phyloP scores from a whole-genome alignment of 2,888 invertebrate genomes.

The Agonopterix subpropinquella region DNA sequence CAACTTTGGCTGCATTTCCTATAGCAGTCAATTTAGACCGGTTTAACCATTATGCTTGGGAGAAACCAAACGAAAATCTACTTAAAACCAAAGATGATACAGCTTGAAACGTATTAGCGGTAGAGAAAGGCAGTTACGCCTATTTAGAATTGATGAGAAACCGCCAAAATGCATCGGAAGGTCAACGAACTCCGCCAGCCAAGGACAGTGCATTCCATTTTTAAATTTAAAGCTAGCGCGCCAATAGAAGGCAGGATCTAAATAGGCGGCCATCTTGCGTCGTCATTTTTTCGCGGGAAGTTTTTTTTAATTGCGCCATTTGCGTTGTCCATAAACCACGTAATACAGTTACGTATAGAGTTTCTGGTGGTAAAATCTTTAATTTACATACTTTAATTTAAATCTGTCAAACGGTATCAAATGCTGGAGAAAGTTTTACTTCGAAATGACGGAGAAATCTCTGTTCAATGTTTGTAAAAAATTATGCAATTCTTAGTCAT shows the following conservation, averaged over 20 bases:
- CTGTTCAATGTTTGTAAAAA: too few species aligned
- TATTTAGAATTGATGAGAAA: constrained; percentile 44
- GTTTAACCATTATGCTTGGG: constrained; percentile 24
- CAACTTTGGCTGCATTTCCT: constrained; percentile 33
- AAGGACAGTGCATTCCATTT: constrained; percentile 76
- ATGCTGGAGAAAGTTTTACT: too few species aligned
- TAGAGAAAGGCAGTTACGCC: constrained; percentile 30
- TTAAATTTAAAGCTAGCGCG: constrained; percentile 71
- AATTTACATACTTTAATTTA: too few species aligned
- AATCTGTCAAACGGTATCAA: too few species aligned
- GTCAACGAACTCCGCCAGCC: constrained; percentile 66
- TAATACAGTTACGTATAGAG: not conserved
- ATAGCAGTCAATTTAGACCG: constrained; percentile 30
- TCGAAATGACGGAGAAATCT: too few species aligned
- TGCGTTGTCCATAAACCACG: constrained; percentile 9
- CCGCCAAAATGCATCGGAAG: constrained; percentile 74
- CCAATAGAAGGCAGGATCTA: constrained; percentile 72
- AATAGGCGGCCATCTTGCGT: constrained; percentile 71
- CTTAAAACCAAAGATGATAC: constrained; percentile 28
- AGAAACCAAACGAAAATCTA: constrained; percentile 25
- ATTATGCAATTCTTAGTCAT: too few species aligned
- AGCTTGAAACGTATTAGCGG: constrained; percentile 30
- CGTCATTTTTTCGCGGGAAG: constrained; percentile 58
- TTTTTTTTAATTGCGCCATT: constrained; percentile 51
- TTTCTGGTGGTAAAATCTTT: too few species aligned